Evolutionary conservation across 2,888 invertebrate genomes (phyloP).

Genomic region (Psylliodes chrysocephalus): DNA sequence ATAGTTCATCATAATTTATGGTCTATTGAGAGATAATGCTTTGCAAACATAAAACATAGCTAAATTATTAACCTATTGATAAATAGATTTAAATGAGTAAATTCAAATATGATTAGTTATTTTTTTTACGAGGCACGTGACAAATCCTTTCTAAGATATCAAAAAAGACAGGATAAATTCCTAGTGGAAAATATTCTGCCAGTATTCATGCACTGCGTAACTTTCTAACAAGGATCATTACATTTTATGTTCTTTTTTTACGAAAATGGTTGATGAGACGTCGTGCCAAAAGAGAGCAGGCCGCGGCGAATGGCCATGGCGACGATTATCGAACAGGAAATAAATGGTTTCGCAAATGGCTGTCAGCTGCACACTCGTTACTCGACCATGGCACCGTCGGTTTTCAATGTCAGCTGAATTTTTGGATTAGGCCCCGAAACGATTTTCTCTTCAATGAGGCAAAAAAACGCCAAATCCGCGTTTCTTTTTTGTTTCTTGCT

Average conservation of each 20-base stretch:
- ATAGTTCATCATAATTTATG: too few relatives aligned
- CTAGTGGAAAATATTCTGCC: too few relatives aligned
- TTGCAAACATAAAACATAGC: too few relatives aligned
- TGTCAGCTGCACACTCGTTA: slow-evolving; percentile 33
- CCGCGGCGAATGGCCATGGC: neutral
- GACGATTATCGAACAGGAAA: slow-evolving; percentile 36
- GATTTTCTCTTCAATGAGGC: neutral
- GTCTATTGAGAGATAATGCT: too few relatives aligned
- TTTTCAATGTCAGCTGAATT: slow-evolving; percentile 45
- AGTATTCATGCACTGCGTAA: neutral
- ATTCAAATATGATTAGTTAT: too few relatives aligned
- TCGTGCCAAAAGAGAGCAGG: neutral
- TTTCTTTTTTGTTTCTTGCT: too few relatives aligned
- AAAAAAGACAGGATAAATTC: too few relatives aligned
- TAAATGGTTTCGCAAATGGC: slow-evolving; percentile 37
- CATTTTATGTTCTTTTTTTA: neutral
- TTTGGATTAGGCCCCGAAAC: slow-evolving; percentile 6
- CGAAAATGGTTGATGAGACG: neutral
- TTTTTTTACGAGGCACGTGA: too few relatives aligned
- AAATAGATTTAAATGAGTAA: too few relatives aligned
- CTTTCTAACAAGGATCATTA: neutral
- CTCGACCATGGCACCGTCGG: slow-evolving; percentile 20
- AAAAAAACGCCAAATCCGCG: too few relatives aligned
- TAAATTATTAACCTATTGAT: too few relatives aligned
- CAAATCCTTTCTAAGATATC: too few relatives aligned